These are phyloP conservation scores for Hydropsyche tenuis DNA, from an alignment of 1,140 invertebrate species.

Conservation along the genomic window DNA sequence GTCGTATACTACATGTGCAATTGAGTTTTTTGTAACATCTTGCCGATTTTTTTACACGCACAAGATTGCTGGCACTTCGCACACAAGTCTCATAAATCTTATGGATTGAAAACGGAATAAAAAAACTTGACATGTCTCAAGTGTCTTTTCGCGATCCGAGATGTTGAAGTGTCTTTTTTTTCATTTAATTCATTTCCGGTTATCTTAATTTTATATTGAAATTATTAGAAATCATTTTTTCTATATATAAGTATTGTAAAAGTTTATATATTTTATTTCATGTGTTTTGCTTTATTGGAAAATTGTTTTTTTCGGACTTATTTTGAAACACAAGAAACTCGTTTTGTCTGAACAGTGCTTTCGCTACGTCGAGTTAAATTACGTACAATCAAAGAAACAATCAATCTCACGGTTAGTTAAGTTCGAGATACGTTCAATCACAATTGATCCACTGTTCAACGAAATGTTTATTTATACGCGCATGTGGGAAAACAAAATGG, in stretches of 20 bases:
- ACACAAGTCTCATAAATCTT: conserved; percentile 19
- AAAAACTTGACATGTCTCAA: neutral
- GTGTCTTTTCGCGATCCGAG: neutral
- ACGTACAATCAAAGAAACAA: conserved; percentile 44
- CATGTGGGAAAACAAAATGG: conserved; percentile 1
- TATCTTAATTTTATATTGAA: too few relatives aligned
- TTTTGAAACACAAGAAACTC: neutral
- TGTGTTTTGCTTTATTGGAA: neutral
- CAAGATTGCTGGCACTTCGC: conserved; percentile 5
- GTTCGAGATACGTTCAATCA: conserved; percentile 30
- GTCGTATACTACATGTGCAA: conserved; percentile 15
- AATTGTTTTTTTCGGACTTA: neutral
- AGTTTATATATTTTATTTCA: neutral
- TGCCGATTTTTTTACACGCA: neutral
- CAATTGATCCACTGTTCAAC: conserved; percentile 15
- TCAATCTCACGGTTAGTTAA: conserved; percentile 49
- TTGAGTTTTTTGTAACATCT: conserved; percentile 8
- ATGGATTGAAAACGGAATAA: neutral
- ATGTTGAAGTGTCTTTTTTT: neutral
- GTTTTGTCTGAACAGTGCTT: conserved; percentile 26
- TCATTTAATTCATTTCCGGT: neutral
- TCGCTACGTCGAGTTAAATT: conserved; percentile 32
- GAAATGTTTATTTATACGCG: conserved; percentile 10
- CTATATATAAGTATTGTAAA: too few relatives aligned
- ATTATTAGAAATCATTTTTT: too few relatives aligned